Base-by-base conservation (phyloP, 2,797 vertebrate species). In the Macroramphosus scolopax region DNA sequence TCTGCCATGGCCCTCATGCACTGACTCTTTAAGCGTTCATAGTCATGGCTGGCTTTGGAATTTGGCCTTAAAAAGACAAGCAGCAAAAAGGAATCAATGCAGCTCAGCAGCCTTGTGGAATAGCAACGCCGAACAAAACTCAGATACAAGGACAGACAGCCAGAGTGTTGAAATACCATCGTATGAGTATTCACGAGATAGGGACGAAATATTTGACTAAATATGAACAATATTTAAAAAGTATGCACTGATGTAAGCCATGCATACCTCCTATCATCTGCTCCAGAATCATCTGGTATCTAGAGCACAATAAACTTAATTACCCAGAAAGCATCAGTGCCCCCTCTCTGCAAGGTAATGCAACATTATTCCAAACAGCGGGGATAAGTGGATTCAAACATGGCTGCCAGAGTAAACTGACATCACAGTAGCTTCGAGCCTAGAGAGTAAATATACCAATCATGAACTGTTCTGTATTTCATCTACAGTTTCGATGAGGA, bases 1-100 rank as follows among this genome's bases (percentile, higher is more conserved):
- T 97, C 95, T 4, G 93, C 93, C 95, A 98, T 98, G 54, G 95
- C 95, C 75, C 95, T 93, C 91, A 94, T 94, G 65, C 95, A 98
- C 85, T 98, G 95, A 51, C 91, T 93, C 80, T 98, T 98, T 77
- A 98, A 82, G 51, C 94, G 91, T 82, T 98, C 95, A 13, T 98
- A 98, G 78, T 98, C 96, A 15, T 95, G 95, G 63, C 92, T 92
- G 53, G 92, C 89, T 87, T 95, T 97, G 80, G 94, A 93, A 89
- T 92, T 96, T 69, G 94, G 93, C 76, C 95, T 98, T 78, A 48
- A 51, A 44, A 47, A 58, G 56, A 70, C 38, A 70, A 29, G 31
- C 35, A 66, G 46, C 40, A 52, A 68, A 38, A 17, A 14, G 12
- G 15, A 46, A 36, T 71, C 13, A 57, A 51, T 28, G n/a, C 33